A percentile compares a stretch with the other conserved stretches of the same genome.
phyloP scores from a whole-genome alignment of 2,797 vertebrate species.

The Zenarchopterus dispar region DNA sequence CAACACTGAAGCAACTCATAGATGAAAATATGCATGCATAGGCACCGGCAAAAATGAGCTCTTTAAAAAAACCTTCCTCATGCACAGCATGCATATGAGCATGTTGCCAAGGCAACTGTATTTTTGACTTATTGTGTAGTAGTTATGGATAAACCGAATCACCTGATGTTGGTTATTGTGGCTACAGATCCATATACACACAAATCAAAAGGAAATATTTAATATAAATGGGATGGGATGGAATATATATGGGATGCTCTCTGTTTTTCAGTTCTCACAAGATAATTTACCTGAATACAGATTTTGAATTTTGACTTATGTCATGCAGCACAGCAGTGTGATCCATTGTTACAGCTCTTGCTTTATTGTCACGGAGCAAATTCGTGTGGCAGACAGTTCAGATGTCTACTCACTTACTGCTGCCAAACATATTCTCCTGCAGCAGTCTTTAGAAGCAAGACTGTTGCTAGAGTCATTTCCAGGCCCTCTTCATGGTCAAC shows the following conservation, averaged over 20 bases:
- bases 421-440: slow-evolving; percentile 51
- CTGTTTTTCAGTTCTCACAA: too few species aligned
- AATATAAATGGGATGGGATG: too few species aligned
- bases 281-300: too few species aligned
- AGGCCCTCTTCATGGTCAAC: slow-evolving; percentile 32
- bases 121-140: slow-evolving; percentile 55
- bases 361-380: slow-evolving; percentile 27
- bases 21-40: slow-evolving; percentile 3
- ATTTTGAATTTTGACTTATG: slow-evolving; percentile 11
- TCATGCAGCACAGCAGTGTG: neutral
- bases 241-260: too few species aligned
- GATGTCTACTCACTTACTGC: slow-evolving; percentile 28
- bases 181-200: neutral
- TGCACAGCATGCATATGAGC: slow-evolving; percentile 5
- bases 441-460: slow-evolving; percentile 33
- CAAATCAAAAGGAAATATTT: too few species aligned
- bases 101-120: slow-evolving; percentile 28
- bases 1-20: neutral
- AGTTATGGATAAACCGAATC: slow-evolving; percentile 38
- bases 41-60: neutral
- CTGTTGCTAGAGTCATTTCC: slow-evolving; percentile 36
- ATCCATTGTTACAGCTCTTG: slow-evolving; percentile 15
- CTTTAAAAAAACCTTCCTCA: neutral
- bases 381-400: slow-evolving; percentile 28
- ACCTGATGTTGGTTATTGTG: slow-evolving; percentile 35